phyloP scores from a whole-genome alignment of 2,888 invertebrate genomes.

The Patella caerulea region DNA sequence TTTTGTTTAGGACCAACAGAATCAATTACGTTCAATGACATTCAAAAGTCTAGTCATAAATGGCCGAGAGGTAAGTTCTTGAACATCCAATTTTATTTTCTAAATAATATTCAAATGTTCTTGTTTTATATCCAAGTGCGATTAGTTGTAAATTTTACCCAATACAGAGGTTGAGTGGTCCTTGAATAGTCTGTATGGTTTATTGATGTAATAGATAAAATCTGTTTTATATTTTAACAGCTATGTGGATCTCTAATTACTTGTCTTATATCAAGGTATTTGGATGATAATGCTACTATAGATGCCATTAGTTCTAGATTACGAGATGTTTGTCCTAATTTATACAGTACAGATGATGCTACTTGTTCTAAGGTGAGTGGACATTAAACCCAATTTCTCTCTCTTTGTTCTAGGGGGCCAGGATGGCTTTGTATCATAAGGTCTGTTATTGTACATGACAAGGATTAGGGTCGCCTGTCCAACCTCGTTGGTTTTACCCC shows the following conservation, averaged over 20 bases:
- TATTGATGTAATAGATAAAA: background rate
- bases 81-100: background rate
- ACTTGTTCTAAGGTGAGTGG: slow-evolving; percentile 88
- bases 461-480: no score
- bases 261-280: slow-evolving; percentile 89
- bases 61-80: slow-evolving; percentile 81
- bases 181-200: background rate
- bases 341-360: slow-evolving; percentile 96
- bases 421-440: no score
- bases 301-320: slow-evolving; percentile 90
- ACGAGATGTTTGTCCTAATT: slow-evolving; percentile 90
- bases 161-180: background rate
- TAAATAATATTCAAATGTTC: no score
- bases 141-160: no score
- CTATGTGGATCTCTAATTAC: slow-evolving; percentile 81
- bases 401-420: no score
- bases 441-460: no score
- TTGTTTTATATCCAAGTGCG: no score
- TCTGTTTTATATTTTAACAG: slow-evolving; percentile 44
- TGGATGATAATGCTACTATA: slow-evolving; percentile 95
- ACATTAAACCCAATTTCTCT: no score
- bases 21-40: slow-evolving; percentile 76
- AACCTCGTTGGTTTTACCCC: no score
- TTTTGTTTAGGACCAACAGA: slow-evolving; percentile 75
- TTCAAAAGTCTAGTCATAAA: slow-evolving; percentile 84